phyloP scores from a whole-genome alignment of 2,888 invertebrate genomes.

The Lycophotia porphyrea region DNA sequence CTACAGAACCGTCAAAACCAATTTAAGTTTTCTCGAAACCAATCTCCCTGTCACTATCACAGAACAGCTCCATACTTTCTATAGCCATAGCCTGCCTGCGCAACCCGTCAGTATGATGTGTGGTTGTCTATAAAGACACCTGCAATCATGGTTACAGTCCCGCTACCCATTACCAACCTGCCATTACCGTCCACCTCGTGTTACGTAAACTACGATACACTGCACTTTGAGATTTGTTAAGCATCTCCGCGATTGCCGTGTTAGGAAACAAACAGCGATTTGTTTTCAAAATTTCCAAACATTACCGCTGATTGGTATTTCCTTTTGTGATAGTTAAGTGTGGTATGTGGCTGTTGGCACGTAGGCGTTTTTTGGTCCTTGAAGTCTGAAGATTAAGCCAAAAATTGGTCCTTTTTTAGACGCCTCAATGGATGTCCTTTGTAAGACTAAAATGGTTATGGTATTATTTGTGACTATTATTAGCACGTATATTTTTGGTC shows the following conservation, averaged over 20 bases:
- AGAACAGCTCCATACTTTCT: conserved; percentile 30
- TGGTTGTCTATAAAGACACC: conserved; percentile 36
- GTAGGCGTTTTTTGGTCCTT: conserved; percentile 29
- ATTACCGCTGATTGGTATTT: conserved; percentile 49
- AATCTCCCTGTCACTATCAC: not conserved
- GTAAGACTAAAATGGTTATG: not conserved
- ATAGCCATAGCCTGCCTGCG: conserved; percentile 13
- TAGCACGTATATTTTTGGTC: not conserved
- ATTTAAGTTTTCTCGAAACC: not conserved
- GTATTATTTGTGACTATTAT: not conserved
- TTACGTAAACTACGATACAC: conserved; percentile 67
- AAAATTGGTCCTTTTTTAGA: not conserved
- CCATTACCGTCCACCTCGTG: conserved; percentile 63
- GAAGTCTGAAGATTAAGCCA: not conserved
- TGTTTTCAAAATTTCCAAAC: conserved; percentile 62
- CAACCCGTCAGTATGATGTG: conserved; percentile 44
- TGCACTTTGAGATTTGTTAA: conserved; percentile 68
- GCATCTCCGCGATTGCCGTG: conserved; percentile 60
- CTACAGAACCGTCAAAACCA: not conserved
- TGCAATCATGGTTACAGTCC: conserved; percentile 61
- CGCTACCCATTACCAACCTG: conserved; percentile 58
- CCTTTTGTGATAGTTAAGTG: conserved; percentile 51
- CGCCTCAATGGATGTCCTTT: not conserved
- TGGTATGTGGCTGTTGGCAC: conserved; percentile 34
- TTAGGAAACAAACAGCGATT: conserved; percentile 52